phyloP scores from a whole-genome alignment of 92 coral and sea anemone genomes.

The Phymanthus crucifer region DNA sequence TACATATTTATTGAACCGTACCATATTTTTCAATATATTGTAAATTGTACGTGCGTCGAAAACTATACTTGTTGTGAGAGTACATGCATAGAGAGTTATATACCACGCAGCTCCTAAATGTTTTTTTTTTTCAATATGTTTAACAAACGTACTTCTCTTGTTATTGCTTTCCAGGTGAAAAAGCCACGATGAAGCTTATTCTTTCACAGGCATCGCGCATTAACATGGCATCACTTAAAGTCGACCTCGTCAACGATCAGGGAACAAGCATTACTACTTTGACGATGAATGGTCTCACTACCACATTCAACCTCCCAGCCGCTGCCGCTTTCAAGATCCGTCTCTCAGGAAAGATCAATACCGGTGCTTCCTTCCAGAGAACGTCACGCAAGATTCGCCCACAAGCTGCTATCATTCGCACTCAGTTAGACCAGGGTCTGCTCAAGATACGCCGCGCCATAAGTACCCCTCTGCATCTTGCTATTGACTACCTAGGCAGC shows the following conservation, averaged over 20 bases:
- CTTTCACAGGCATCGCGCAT: constrained; percentile 46
- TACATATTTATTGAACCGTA: too few relatives aligned
- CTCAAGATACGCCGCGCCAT: constrained; percentile 23
- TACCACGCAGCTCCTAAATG: too few relatives aligned
- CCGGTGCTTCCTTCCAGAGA: constrained; percentile 44
- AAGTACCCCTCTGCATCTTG: not conserved
- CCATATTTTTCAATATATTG: too few relatives aligned
- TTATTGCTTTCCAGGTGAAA: constrained; percentile 22
- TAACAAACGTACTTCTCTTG: not conserved
- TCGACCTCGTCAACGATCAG: constrained; percentile 32
- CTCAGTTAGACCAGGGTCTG: constrained; percentile 1
- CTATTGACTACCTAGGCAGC: constrained; percentile 22
- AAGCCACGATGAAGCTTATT: constrained; percentile 39
- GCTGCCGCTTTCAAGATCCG: constrained; percentile 35
- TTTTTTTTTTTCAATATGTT: too few relatives aligned
- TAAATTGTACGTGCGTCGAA: too few relatives aligned
- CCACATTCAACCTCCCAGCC: constrained; percentile 42
- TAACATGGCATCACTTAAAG: constrained; percentile 27
- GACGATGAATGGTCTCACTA: constrained; percentile 21
- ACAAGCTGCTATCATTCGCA: constrained; percentile 36
- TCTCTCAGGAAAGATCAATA: constrained; percentile 39
- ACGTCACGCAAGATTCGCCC: constrained; percentile 49
- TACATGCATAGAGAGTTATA: too few relatives aligned
- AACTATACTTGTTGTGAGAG: too few relatives aligned
- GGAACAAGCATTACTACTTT: constrained; percentile 29